Evolutionary conservation across 2,888 invertebrate genomes (phyloP).

Genomic region (Crossocerus cetratus): DNA sequence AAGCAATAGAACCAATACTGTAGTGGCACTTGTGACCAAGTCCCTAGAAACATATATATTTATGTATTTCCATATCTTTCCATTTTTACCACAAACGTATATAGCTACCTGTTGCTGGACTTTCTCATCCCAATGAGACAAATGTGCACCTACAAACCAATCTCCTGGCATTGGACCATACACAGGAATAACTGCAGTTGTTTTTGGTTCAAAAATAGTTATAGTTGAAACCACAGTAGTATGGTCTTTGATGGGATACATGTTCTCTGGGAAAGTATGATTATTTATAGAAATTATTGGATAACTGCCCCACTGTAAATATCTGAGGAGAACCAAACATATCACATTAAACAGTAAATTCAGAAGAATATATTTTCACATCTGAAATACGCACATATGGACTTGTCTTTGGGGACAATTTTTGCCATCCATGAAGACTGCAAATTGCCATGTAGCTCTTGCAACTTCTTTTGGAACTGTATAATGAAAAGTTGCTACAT

Average conservation of each 20-base stretch:
- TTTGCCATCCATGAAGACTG: conserved; percentile 77
- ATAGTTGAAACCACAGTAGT: conserved; percentile 69
- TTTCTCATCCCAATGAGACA: conserved; percentile 77
- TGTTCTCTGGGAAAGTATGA: conserved; percentile 76
- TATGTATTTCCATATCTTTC: conserved; percentile 6
- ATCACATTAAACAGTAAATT: conserved; percentile 5
- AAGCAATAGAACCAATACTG: conserved; percentile 77
- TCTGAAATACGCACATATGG: conserved; percentile 72
- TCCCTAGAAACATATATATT: conserved; percentile 68
- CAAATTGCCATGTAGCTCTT: conserved; percentile 78
- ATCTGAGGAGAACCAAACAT: conserved; percentile 69
- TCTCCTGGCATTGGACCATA: conserved; percentile 77
- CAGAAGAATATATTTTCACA: conserved; percentile 1
- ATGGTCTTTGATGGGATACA: conserved; percentile 68
- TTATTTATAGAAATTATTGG: conserved; percentile 79
- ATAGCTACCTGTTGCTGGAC: conserved; percentile 76
- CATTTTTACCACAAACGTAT: conserved; percentile 3
- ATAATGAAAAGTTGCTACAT: conserved; percentile 78
- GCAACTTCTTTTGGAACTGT: conserved; percentile 77
- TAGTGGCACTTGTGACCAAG: conserved; percentile 78
- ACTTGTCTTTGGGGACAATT: conserved; percentile 75
- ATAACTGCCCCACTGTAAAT: conserved; percentile 79
- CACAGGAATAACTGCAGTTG: conserved; percentile 75
- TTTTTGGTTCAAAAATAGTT: conserved; percentile 75
- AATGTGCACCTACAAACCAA: conserved; percentile 78